phyloP scores from a whole-genome alignment of 2,888 invertebrate genomes.

The Lamellibrachia satsuma region DNA sequence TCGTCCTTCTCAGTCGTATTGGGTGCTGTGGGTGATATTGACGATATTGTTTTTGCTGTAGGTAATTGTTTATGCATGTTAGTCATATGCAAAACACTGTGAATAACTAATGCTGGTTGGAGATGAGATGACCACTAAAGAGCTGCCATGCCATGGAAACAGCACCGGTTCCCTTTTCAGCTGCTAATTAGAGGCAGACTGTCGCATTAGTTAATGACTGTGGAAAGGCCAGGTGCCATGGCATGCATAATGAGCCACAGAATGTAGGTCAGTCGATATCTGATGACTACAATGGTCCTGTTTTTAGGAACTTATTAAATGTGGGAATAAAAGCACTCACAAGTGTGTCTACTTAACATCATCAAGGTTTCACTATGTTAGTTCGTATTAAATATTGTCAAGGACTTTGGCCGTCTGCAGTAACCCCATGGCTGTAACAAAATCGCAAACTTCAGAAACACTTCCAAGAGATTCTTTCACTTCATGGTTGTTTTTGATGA shows the following conservation, averaged over 20 bases:
- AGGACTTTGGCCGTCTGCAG: neutral
- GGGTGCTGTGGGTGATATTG: neutral
- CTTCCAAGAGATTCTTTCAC: neutral
- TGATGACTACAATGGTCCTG: neutral
- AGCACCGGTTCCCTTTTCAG: neutral
- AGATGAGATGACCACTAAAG: neutral
- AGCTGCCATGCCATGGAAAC: neutral
- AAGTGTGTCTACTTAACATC: neutral
- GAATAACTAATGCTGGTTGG: neutral
- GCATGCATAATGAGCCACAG: neutral
- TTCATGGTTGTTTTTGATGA: neutral
- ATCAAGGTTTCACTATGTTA: neutral
- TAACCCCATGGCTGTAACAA: neutral
- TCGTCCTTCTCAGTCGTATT: neutral
- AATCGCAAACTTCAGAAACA: neutral
- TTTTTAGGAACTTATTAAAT: neutral
- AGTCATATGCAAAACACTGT: neutral
- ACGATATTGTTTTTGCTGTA: neutral
- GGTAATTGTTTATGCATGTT: neutral
- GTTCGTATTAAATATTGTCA: neutral
- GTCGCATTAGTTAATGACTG: conserved; percentile 8
- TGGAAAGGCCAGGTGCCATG: neutral
- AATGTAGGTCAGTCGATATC: conserved; percentile 13
- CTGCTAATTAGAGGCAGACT: conserved; percentile 17
- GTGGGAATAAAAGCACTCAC: neutral